These are phyloP conservation scores for Tyto alba DNA, from an alignment of 2,113 vertebrate genomes.

Conservation along the genomic window DNA sequence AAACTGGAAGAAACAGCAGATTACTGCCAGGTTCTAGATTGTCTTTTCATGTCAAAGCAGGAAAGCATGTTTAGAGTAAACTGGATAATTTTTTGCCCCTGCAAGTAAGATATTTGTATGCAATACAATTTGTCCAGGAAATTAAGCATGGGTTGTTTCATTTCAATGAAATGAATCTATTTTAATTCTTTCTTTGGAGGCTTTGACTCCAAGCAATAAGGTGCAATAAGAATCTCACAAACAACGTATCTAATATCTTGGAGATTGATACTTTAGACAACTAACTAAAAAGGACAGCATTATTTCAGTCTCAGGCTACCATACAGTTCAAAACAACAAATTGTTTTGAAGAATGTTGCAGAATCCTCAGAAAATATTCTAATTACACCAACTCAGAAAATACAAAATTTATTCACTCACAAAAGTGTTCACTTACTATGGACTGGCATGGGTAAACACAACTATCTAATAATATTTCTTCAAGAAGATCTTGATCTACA, in stretches of 20 bases:
- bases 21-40: not conserved
- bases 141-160: not conserved
- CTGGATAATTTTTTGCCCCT: not conserved
- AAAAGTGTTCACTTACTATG: conserved; percentile 78
- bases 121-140: not conserved
- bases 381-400: not conserved
- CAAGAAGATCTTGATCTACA: conserved; percentile 89
- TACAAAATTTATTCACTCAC: not conserved
- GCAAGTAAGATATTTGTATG: not conserved
- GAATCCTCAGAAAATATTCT: not conserved
- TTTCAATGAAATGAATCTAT: no score
- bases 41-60: not conserved
- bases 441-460: conserved; percentile 71
- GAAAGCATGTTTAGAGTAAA: not conserved
- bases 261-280: not conserved
- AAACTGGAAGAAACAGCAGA: not conserved
- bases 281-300: not conserved
- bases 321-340: not conserved
- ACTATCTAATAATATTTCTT: conserved; percentile 86
- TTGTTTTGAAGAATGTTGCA: not conserved
- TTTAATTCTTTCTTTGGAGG: not conserved
- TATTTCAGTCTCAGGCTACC: not conserved
- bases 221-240: not conserved
- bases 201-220: not conserved
- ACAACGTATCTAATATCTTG: not conserved